Base-by-base conservation (phyloP, 2,888 invertebrate species). In the Agriopis marginaria region DNA sequence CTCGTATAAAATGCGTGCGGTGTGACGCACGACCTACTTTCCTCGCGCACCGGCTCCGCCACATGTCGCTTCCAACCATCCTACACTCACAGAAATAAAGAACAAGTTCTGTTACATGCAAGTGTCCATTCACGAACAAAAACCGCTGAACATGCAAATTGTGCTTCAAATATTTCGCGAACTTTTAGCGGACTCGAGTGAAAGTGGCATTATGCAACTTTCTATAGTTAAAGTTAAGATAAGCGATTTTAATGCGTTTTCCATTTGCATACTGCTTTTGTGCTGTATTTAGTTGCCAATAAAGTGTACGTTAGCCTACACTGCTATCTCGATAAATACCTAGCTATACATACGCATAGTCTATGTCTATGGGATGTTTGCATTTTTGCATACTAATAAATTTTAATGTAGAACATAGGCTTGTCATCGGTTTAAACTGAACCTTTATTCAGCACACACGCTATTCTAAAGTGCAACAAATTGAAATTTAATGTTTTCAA, bases 181-280 rank as follows among this genome's bases (percentile, higher is more conserved):
- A 89, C 90, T 88, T 91, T 89, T 73, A 76, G 82, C 74, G 80
- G 45, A 45, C 45, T n/a, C 81, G 79, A 91, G 93, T 91, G 93
- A 94, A 94, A 93, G 94, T 92, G 80, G 89, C 87, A 89, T 94
- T 93, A 94, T 88, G 94, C 92, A 94, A 94, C 92, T 93, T 93
- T 93, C 93, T 91, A 90, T 86, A 77, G 76, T 77, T 82, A 79
- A 76, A 76, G 75, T 72, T 79, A 73, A 79, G 80, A 84, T 85
- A 82, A 80, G 68, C 56, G 73, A 78, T 72, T 77, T 76, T 73
- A 69, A 75, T 80, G 75, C 71, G 71, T 77, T 75, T 73, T 79
- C 73, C 59, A 66, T 72, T 76, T 58, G 61, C 67, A 68, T 75
- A 70, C 68, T 73, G 71, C 74, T 71, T 76, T 76, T 72, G 56